These are phyloP conservation scores for Coenonympha arcania DNA, from an alignment of 2,888 invertebrate genomes.

Conservation along the genomic window DNA sequence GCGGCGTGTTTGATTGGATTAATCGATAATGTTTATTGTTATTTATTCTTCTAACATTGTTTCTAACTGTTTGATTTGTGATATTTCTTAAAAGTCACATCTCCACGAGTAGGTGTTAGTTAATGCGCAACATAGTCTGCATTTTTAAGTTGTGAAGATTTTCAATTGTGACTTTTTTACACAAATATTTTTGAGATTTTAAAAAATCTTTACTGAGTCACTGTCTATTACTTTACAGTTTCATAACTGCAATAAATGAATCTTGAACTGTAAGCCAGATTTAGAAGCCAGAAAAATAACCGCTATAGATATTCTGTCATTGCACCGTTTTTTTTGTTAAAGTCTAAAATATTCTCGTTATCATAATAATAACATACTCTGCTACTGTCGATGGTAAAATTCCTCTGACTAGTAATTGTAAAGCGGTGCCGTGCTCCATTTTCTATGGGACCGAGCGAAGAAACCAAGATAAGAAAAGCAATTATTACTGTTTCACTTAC, in stretches of 20 bases:
- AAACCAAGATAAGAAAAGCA: slow-evolving; percentile 15
- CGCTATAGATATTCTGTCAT: too few species aligned
- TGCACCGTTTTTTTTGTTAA: too few species aligned
- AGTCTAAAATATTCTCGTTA: not conserved
- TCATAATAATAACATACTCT: not conserved
- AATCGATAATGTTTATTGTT: slow-evolving; percentile 6
- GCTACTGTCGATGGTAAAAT: not conserved
- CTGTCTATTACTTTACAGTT: too few species aligned
- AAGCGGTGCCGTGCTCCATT: slow-evolving; percentile 14
- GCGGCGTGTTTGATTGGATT: slow-evolving; percentile 11
- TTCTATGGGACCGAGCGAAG: slow-evolving; percentile 17
- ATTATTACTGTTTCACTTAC: slow-evolving; percentile 18
- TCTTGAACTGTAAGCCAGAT: too few species aligned
- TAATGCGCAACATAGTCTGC: too few species aligned
- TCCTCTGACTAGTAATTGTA: slow-evolving; percentile 6
- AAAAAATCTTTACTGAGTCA: too few species aligned
- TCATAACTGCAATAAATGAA: too few species aligned
- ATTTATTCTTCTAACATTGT: slow-evolving; percentile 1
- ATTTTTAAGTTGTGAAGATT: too few species aligned
- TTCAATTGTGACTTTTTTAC: too few species aligned
- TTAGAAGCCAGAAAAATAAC: too few species aligned
- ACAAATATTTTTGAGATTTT: too few species aligned
- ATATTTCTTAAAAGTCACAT: not conserved
- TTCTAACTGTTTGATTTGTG: not conserved
- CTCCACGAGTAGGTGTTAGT: too few species aligned